phyloP scores from a whole-genome alignment of 37 sponge, comb jelly and placozoan genomes.

The Lycopodina hypogea region DNA sequence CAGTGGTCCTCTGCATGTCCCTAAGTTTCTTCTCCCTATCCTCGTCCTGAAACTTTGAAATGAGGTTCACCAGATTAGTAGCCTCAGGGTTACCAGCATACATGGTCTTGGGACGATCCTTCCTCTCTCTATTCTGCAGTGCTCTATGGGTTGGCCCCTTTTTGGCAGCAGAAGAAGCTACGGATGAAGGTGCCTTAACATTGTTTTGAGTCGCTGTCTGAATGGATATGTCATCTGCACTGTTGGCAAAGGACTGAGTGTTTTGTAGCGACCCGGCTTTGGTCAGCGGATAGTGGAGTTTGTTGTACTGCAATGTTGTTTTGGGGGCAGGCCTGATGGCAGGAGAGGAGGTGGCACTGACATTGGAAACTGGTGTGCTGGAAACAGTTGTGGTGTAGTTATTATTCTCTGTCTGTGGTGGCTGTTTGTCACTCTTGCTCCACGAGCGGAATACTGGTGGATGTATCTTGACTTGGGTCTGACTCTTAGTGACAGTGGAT shows the following conservation, averaged over 20 bases:
- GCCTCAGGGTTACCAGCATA: conserved; percentile 10
- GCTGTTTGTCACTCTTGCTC: too few species aligned
- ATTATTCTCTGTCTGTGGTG: background rate
- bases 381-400: background rate
- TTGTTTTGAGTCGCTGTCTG: background rate
- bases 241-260: background rate
- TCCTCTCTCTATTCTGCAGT: conserved; percentile 12
- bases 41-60: conserved; percentile 38
- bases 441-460: background rate
- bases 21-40: conserved; percentile 16
- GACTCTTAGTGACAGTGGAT: conserved; percentile 2
- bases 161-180: background rate
- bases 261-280: conserved; percentile 20
- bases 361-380: background rate
- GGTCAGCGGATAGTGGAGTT: background rate
- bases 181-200: background rate
- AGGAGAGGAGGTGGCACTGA: too few species aligned
- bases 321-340: too few species aligned
- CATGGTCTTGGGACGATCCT: conserved; percentile 32
- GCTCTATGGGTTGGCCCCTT: background rate
- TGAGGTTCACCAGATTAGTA: conserved; percentile 18
- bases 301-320: background rate
- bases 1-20: background rate
- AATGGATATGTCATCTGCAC: background rate
- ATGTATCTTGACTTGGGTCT: background rate